Conservation (phyloP, 2,113 vertebrate species). For the Megatriorchis doriae region DNA sequence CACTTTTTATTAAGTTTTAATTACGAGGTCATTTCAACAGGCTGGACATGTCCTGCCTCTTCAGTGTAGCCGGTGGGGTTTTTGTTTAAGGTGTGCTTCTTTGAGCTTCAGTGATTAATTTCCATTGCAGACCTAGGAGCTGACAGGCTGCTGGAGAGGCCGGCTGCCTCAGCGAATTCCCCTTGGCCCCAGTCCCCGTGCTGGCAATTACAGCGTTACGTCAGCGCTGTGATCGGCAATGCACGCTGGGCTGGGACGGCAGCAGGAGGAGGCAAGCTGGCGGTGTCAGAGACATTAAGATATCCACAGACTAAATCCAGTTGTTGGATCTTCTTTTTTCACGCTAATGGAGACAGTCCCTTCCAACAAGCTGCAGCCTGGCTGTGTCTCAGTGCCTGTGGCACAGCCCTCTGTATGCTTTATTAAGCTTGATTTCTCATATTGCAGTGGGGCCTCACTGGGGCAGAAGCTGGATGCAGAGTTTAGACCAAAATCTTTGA, state of each 20-base stretch:
- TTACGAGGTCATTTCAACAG: neutral
- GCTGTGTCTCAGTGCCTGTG: neutral
- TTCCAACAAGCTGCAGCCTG: neutral
- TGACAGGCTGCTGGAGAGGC: neutral
- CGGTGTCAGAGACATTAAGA: neutral
- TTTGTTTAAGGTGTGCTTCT: neutral
- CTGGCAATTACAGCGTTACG: neutral
- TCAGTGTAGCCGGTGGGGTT: neutral
- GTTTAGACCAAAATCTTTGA: neutral
- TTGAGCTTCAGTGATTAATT: neutral
- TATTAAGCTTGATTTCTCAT: neutral
- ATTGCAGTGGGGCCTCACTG: neutral
- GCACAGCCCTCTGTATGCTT: neutral
- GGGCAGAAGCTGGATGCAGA: neutral
- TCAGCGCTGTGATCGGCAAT: accelerated
- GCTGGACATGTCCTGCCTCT: neutral
- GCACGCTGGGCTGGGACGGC: neutral
- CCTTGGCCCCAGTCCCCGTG: neutral
- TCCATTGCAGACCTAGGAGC: neutral
- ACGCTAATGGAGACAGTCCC: neutral
- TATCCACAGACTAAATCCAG: neutral
- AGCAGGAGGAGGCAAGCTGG: neutral
- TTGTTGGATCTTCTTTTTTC: neutral
- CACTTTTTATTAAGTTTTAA: slow-evolving; percentile 37
- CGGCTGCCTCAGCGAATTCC: neutral